phyloP scores from a whole-genome alignment of 2,888 invertebrate genomes.

The Syrista parreyssii region DNA sequence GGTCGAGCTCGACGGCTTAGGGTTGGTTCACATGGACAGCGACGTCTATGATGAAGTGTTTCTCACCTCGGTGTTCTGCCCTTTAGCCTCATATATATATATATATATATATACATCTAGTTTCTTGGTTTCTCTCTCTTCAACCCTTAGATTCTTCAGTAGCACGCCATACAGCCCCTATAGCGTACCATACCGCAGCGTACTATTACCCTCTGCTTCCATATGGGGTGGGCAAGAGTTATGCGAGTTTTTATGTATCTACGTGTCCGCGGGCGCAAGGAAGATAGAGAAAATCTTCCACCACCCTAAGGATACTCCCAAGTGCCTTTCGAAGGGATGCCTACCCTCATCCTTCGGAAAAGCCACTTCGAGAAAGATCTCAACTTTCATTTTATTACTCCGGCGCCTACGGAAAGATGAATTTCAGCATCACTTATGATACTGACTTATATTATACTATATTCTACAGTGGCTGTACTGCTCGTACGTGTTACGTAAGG shows the following conservation, averaged over 20 bases:
- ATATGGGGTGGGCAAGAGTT: constrained; percentile 16
- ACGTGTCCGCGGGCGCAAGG: constrained; percentile 28
- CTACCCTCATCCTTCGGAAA: background rate
- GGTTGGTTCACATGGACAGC: constrained; percentile 26
- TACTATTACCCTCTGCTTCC: background rate
- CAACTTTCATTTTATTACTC: background rate
- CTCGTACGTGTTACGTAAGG: background rate
- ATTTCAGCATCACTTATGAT: background rate
- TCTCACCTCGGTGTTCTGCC: constrained; percentile 27
- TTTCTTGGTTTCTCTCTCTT: background rate
- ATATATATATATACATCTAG: background rate
- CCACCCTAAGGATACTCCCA: background rate
- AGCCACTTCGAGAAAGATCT: constrained; percentile 1
- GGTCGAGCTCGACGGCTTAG: constrained; percentile 5
- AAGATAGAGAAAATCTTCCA: constrained; percentile 19
- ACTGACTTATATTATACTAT: background rate
- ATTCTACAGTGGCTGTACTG: background rate
- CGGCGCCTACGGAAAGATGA: background rate
- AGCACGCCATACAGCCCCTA: background rate
- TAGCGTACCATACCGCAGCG: background rate
- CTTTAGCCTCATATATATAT: background rate
- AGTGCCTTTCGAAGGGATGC: background rate
- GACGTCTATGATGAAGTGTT: constrained; percentile 35
- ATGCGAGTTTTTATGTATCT: constrained; percentile 26
- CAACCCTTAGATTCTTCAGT: constrained; percentile 1